Percentiles rank a stretch among this genome's conserved stretches.
phyloP scores from a whole-genome alignment of 1,140 invertebrate genomes.

The Harpegnathos saltator region DNA sequence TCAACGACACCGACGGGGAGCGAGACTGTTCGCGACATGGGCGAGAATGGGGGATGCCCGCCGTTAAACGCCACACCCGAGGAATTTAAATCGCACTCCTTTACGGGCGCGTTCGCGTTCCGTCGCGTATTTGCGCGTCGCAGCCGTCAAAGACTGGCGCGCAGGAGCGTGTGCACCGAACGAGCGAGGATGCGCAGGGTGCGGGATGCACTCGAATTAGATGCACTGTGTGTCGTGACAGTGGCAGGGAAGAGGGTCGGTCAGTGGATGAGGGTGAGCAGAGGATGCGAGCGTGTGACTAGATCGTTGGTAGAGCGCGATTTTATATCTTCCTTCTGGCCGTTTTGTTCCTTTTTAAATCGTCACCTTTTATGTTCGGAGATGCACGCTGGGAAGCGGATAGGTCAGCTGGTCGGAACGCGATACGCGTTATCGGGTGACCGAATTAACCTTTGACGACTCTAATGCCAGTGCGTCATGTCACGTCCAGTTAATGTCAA shows the following conservation, averaged over 20 bases:
- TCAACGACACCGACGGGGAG: neutral
- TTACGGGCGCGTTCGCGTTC: conserved; percentile 6
- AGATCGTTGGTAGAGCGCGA: neutral
- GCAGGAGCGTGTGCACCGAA: conserved; percentile 2
- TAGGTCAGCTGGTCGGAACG: neutral
- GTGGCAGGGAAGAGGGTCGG: neutral
- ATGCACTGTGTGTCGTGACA: conserved; percentile 7
- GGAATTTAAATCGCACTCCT: conserved; percentile 64
- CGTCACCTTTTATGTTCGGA: neutral
- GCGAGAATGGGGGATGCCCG: neutral
- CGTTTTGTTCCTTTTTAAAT: neutral
- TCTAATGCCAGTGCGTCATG: neutral
- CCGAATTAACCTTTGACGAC: neutral
- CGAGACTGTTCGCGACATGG: neutral
- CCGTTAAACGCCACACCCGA: conserved; percentile 18
- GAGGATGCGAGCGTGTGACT: neutral
- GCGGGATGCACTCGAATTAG: neutral
- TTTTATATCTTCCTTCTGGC: neutral
- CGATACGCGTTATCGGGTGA: conserved; percentile 17
- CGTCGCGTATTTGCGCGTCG: conserved; percentile 24
- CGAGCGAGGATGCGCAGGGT: neutral
- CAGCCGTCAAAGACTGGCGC: conserved; percentile 8
- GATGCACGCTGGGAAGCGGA: neutral
- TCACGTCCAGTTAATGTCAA: neutral
- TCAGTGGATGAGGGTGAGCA: neutral